Evolutionary conservation across 1,140 invertebrate genomes (phyloP).

Genomic region (Eciton burchellii): DNA sequence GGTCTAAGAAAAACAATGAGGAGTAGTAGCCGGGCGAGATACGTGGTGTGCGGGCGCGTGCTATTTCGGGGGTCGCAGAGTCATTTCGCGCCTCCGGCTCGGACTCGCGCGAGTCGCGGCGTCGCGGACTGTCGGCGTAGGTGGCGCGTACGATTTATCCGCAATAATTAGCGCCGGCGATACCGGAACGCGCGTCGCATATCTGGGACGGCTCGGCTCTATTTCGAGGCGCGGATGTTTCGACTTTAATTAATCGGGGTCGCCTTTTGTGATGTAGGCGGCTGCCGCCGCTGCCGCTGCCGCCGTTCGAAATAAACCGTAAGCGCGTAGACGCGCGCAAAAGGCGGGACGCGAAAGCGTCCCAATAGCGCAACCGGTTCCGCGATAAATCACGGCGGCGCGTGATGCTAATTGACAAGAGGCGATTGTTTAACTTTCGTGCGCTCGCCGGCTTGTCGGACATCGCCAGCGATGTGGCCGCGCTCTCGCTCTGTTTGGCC

Average conservation of each 20-base stretch:
- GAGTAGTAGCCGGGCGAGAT: slow-evolving; percentile 43
- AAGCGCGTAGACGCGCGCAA: slow-evolving; percentile 30
- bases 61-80: slow-evolving; percentile 68
- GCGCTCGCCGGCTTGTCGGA: slow-evolving; percentile 19
- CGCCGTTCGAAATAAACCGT: slow-evolving; percentile 37
- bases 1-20: slow-evolving; percentile 73
- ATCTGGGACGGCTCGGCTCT: slow-evolving; percentile 60
- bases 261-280: slow-evolving; percentile 57
- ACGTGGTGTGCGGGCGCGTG: slow-evolving; percentile 62
- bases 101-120: slow-evolving; percentile 61
- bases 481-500: slow-evolving; percentile 28
- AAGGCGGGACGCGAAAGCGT: neutral
- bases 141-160: slow-evolving; percentile 68
- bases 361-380: slow-evolving; percentile 49
- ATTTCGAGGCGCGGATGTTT: slow-evolving; percentile 70
- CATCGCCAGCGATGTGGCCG: neutral
- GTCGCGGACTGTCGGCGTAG: slow-evolving; percentile 53
- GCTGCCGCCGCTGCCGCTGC: neutral
- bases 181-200: slow-evolving; percentile 56
- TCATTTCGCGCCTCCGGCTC: slow-evolving; percentile 67
- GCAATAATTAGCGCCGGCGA: slow-evolving; percentile 70
- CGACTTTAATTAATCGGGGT: slow-evolving; percentile 67
- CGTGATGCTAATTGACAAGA: slow-evolving; percentile 59
- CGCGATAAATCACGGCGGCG: slow-evolving; percentile 45
- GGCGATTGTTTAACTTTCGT: slow-evolving; percentile 55